Evolutionary conservation across 2,888 invertebrate species (phyloP).

Genomic region (Lydus trimaculatus): DNA sequence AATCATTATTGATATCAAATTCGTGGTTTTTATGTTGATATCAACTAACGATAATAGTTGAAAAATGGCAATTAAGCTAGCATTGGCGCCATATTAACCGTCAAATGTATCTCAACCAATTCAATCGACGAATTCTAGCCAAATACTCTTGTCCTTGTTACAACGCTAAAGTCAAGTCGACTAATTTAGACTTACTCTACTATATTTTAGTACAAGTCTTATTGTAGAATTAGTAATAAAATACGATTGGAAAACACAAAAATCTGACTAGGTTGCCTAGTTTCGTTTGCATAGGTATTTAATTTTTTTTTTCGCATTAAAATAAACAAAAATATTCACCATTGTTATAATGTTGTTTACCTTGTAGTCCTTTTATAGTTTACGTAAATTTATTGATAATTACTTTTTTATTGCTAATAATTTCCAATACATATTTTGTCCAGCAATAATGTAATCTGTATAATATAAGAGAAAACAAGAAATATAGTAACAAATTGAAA

Average conservation of each 20-base stretch:
- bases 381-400: conserved; percentile 3
- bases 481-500: not conserved
- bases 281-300: not conserved
- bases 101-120: no score
- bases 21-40: no score
- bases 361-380: conserved; percentile 8
- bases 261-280: not conserved
- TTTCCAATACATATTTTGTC: not conserved
- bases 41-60: no score
- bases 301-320: not conserved
- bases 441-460: not conserved
- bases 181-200: no score
- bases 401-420: conserved; percentile 7
- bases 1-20: no score
- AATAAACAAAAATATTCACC: not conserved
- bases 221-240: not conserved
- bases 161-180: no score
- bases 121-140: no score
- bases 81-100: no score
- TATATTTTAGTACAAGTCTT: no score
- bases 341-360: conserved; percentile 8
- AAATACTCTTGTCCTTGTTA: no score
- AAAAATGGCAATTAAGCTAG: no score
- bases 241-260: not conserved
- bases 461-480: not conserved